A percentile compares a stretch with the other conserved stretches of the same genome.
These are phyloP conservation scores for Cynopterus sphinx DNA, from an alignment of 2,797 vertebrate species.

Conservation along the genomic window DNA sequence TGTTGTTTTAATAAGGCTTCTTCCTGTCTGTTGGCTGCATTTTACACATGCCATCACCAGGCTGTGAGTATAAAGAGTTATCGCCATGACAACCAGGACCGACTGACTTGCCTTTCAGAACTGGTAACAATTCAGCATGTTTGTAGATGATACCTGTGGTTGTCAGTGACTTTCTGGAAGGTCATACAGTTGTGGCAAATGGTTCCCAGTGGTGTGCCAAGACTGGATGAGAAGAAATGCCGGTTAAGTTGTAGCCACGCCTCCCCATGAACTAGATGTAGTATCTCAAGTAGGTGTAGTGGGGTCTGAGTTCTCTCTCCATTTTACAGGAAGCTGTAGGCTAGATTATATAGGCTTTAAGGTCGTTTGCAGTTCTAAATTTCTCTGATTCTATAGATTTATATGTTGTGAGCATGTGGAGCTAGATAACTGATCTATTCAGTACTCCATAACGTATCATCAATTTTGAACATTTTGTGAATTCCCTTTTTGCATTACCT, in stretches of 20 bases:
- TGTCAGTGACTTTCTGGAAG: conserved; percentile 50
- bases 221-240: background rate
- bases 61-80: conserved; percentile 20
- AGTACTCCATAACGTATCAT: background rate
- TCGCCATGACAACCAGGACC: conserved; percentile 67
- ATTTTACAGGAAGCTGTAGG: background rate
- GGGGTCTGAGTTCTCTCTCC: background rate
- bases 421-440: background rate
- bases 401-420: background rate
- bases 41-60: conserved; percentile 22
- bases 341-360: background rate
- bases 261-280: background rate
- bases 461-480: background rate
- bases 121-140: background rate
- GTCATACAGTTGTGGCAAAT: background rate
- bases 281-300: background rate
- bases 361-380: background rate
- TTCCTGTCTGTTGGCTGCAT: conserved; percentile 35
- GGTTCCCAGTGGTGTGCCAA: background rate
- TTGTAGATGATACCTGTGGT: background rate
- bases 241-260: background rate
- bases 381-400: background rate
- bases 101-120: conserved; percentile 47
- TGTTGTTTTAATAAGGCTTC: conserved; percentile 50
- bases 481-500: background rate